Conservation (phyloP, 1,140 invertebrate genomes). For the Oryzaephilus surinamensis region DNA sequence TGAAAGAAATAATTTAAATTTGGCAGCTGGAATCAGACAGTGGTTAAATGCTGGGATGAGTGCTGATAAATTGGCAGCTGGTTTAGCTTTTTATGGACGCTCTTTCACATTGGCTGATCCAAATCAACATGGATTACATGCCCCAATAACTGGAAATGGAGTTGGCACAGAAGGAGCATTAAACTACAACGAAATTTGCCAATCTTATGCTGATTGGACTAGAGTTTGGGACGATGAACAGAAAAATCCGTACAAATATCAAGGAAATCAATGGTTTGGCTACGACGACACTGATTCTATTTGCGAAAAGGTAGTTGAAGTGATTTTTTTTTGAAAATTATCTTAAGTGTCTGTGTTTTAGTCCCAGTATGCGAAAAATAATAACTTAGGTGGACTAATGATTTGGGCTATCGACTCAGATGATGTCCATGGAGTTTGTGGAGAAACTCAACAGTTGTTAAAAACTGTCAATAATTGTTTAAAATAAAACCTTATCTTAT, state of each 20-base stretch:
- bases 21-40: constrained; percentile 6
- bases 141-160: background rate
- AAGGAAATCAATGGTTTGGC: constrained; percentile 2
- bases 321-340: too few species aligned
- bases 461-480: background rate
- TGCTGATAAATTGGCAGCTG: constrained; percentile 36
- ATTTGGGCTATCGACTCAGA: constrained; percentile 6
- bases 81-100: constrained; percentile 5
- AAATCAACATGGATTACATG: constrained; percentile 12
- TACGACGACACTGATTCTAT: constrained; percentile 3
- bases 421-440: constrained; percentile 4
- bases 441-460: constrained; percentile 1
- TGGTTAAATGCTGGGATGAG: constrained; percentile 36
- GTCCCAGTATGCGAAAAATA: background rate
- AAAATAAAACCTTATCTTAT: too few species aligned
- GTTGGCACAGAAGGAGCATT: background rate
- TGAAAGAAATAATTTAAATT: constrained; percentile 3
- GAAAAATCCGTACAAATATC: background rate
- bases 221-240: constrained; percentile 5
- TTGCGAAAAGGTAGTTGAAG: constrained; percentile 1
- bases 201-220: background rate
- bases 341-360: background rate
- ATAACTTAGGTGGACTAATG: constrained; percentile 4
- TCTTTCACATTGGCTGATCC: constrained; percentile 43
- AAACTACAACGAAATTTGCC: constrained; percentile 55